These are phyloP conservation scores for Anorthoa munda DNA, from an alignment of 2,888 invertebrate species.

Conservation along the genomic window DNA sequence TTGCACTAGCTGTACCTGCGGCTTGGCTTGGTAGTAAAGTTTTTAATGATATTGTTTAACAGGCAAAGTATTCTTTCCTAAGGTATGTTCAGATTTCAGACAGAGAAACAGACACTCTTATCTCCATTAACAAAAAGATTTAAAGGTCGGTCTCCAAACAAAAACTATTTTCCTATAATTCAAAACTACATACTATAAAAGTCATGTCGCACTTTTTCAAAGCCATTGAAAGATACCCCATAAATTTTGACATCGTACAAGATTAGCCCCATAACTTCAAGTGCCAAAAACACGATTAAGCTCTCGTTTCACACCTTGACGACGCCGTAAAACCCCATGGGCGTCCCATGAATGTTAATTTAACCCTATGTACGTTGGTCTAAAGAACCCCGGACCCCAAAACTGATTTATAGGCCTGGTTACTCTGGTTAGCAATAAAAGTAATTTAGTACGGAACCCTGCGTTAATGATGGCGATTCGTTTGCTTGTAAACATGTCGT, in stretches of 20 bases:
- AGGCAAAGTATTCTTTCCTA: background rate
- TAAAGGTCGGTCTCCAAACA: background rate
- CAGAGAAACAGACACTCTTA: background rate
- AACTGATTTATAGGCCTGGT: constrained; percentile 71
- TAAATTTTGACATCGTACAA: constrained; percentile 51
- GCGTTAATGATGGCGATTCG: constrained; percentile 69
- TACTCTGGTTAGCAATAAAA: constrained; percentile 72
- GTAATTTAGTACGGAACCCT: constrained; percentile 75
- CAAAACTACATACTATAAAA: constrained; percentile 29
- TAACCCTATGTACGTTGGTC: constrained; percentile 67
- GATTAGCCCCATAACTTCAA: constrained; percentile 54
- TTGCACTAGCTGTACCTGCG: background rate
- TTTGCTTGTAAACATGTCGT: constrained; percentile 64
- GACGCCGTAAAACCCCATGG: constrained; percentile 69
- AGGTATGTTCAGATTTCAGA: background rate
- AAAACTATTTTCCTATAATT: constrained; percentile 23
- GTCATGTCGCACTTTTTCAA: constrained; percentile 31
- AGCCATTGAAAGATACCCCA: constrained; percentile 34
- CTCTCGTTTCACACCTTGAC: constrained; percentile 78
- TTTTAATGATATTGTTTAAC: background rate
- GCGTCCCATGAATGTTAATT: constrained; percentile 75
- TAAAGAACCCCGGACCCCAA: constrained; percentile 67
- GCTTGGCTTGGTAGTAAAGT: background rate
- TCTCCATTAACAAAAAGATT: background rate
- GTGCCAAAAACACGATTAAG: constrained; percentile 67